Percentiles rank a stretch among this genome's conserved stretches.
phyloP scores from a whole-genome alignment of 2,113 vertebrate genomes.

The Coryphaenoides rupestris region DNA sequence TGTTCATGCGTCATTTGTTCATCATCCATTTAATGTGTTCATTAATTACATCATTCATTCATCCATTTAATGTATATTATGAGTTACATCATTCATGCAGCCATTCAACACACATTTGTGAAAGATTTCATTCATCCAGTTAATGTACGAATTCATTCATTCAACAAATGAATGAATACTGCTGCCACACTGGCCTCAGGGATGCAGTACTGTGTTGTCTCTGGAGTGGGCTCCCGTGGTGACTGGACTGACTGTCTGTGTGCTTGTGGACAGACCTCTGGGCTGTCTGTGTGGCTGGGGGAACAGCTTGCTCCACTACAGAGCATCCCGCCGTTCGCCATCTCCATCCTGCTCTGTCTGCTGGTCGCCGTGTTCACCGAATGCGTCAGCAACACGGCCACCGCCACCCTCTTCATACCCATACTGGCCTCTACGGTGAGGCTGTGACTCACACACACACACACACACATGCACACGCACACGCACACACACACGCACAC shows the following conservation, averaged over 20 bases:
- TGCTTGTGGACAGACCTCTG: conserved; percentile 63
- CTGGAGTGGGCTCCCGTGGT: background rate
- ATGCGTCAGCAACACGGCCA: conserved; percentile 80
- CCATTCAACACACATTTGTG: too few species aligned
- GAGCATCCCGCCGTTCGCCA: conserved; percentile 60
- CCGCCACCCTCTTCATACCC: conserved; percentile 80
- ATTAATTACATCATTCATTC: too few species aligned
- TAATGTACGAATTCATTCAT: too few species aligned
- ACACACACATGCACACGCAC: background rate
- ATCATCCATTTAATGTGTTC: too few species aligned
- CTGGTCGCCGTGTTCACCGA: conserved; percentile 76
- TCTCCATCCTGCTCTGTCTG: conserved; percentile 67
- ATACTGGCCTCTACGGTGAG: conserved; percentile 83
- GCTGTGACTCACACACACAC: background rate
- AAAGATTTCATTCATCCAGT: too few species aligned
- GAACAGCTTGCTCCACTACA: conserved; percentile 69
- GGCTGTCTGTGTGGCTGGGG: conserved; percentile 75
- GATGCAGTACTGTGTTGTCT: background rate
- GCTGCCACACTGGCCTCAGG: background rate
- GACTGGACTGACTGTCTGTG: too few species aligned
- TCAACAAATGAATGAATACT: too few species aligned
- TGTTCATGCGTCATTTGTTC: too few species aligned
- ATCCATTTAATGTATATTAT: too few species aligned
- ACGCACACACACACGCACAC: background rate
- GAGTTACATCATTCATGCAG: too few species aligned